Conservation (phyloP, 2,797 vertebrate genomes). For the Coluber constrictor region DNA sequence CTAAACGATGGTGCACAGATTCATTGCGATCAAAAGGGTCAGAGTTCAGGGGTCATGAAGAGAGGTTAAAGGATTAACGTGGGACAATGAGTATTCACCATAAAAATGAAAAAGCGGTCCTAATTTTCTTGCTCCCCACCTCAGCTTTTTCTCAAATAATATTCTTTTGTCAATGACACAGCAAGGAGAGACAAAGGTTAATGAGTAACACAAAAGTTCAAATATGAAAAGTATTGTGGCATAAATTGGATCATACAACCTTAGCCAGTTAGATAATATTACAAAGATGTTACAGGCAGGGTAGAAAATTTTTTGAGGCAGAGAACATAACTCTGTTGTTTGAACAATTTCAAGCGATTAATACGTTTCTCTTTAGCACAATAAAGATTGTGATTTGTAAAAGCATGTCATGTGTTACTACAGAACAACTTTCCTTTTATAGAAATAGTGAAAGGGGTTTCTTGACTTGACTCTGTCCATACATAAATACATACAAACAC, state of each 20-base stretch:
- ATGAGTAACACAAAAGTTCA: conserved; percentile 75
- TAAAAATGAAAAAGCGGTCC: conserved; percentile 76
- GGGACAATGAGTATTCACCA: conserved; percentile 73
- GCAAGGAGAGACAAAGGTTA: conserved; percentile 73
- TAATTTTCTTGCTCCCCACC: conserved; percentile 76
- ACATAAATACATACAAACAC: neutral
- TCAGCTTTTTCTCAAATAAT: conserved; percentile 79
- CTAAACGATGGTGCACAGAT: conserved; percentile 67
- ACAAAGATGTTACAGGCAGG: conserved; percentile 64
- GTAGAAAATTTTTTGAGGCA: conserved; percentile 69
- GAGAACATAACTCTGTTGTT: conserved; percentile 71
- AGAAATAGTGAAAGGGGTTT: neutral
- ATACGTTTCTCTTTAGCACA: conserved; percentile 57
- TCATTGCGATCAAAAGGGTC: conserved; percentile 85
- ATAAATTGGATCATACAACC: conserved; percentile 68
- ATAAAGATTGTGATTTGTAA: conserved; percentile 39
- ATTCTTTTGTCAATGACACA: conserved; percentile 66
- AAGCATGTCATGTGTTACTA: conserved; percentile 39
- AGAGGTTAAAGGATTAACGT: conserved; percentile 79
- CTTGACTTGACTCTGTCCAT: neutral
- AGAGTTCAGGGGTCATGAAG: conserved; percentile 81
- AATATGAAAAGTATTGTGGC: conserved; percentile 67
- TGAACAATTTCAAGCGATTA: conserved; percentile 63
- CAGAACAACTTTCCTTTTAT: conserved; percentile 39
- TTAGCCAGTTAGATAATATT: conserved; percentile 46